phyloP scores from a whole-genome alignment of 2,797 vertebrate genomes.

The Pantherophis vulpinus region DNA sequence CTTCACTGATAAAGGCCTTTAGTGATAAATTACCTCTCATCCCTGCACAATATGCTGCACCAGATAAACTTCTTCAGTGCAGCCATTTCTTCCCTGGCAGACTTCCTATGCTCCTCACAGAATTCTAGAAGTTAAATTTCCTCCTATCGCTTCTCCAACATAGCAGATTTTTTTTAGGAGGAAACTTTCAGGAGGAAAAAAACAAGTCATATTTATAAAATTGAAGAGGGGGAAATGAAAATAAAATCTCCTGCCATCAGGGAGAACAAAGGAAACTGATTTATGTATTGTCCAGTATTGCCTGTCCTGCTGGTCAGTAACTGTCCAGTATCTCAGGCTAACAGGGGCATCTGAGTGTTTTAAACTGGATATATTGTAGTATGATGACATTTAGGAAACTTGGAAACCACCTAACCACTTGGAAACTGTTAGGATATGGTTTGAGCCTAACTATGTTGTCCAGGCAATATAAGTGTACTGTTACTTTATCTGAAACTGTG shows the following conservation, averaged over 20 bases:
- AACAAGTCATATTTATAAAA: not conserved
- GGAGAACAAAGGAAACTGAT: not conserved
- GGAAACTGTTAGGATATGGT: too few species aligned
- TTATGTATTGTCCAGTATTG: not conserved
- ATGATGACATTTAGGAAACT: not conserved
- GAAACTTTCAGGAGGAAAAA: not conserved
- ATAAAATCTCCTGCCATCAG: not conserved
- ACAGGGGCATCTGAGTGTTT: not conserved
- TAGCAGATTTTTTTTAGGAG: not conserved
- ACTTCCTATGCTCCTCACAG: not conserved
- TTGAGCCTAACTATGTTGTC: too few species aligned
- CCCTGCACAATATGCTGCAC: not conserved
- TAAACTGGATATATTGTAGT: not conserved
- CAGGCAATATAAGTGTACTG: too few species aligned
- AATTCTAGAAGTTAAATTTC: not conserved
- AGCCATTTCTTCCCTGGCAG: not conserved
- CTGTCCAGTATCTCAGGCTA: not conserved
- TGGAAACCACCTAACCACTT: not conserved
- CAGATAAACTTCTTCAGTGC: not conserved
- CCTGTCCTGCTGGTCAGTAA: not conserved
- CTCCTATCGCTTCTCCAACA: not conserved
- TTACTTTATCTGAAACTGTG: too few species aligned
- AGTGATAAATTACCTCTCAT: constrained; percentile 41
- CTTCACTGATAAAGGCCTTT: constrained; percentile 50
- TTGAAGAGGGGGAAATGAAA: not conserved